These are phyloP conservation scores for Drosophila pegasa DNA, from an alignment of 2,888 invertebrate genomes.

Conservation along the genomic window DNA sequence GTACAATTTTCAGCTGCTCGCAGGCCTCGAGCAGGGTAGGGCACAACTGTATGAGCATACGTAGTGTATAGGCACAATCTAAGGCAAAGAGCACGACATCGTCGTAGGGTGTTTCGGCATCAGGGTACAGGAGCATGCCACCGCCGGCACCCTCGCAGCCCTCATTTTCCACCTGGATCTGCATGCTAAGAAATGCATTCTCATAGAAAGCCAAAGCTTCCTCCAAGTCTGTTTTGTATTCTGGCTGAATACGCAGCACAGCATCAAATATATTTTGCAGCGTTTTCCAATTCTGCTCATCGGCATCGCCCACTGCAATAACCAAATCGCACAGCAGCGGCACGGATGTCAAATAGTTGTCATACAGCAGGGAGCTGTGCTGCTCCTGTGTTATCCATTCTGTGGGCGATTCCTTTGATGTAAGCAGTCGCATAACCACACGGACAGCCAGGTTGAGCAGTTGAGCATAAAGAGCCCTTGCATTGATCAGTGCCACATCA, in stretches of 20 bases:
- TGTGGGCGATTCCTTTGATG: slow-evolving; percentile 91
- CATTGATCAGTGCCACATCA: slow-evolving; percentile 84
- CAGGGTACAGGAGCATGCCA: slow-evolving; percentile 66
- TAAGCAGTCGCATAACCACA: slow-evolving; percentile 91
- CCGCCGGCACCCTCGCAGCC: slow-evolving; percentile 80
- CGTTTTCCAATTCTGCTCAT: slow-evolving; percentile 87
- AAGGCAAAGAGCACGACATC: slow-evolving; percentile 89
- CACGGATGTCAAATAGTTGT: slow-evolving; percentile 92
- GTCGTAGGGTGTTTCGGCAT: slow-evolving; percentile 85
- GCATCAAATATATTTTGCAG: slow-evolving; percentile 88
- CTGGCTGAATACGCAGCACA: slow-evolving; percentile 86
- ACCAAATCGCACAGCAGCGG: slow-evolving; percentile 93
- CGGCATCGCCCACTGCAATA: slow-evolving; percentile 89
- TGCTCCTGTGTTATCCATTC: slow-evolving; percentile 88
- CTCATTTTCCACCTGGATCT: slow-evolving; percentile 83
- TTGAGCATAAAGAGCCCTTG: slow-evolving; percentile 86
- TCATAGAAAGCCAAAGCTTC: slow-evolving; percentile 86
- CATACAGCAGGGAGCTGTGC: slow-evolving; percentile 90
- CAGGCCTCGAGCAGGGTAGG: slow-evolving; percentile 86
- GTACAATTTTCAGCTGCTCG: slow-evolving; percentile 87
- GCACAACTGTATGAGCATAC: slow-evolving; percentile 89
- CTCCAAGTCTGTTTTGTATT: slow-evolving; percentile 88
- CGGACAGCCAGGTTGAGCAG: slow-evolving; percentile 89
- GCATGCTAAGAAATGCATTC: slow-evolving; percentile 84
- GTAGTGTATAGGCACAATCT: slow-evolving; percentile 89